A percentile compares a stretch with the other conserved stretches of the same genome.
Evolutionary conservation across 2,797 vertebrate genomes (phyloP).

Genomic region (Peromyscus attwateri): DNA sequence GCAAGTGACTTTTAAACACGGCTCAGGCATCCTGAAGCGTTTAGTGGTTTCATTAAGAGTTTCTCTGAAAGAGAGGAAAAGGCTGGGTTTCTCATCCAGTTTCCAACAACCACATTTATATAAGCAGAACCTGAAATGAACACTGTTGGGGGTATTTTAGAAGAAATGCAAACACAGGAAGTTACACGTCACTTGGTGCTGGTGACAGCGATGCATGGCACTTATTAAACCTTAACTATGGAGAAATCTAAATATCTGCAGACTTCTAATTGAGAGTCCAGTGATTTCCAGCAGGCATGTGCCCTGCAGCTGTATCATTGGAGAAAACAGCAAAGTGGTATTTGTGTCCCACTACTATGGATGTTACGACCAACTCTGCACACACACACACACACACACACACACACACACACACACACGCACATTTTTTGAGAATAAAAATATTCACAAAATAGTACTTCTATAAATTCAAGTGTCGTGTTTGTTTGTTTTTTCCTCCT

Average conservation of each 20-base stretch:
- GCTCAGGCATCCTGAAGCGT: neutral
- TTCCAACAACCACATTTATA: neutral
- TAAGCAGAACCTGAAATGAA: neutral
- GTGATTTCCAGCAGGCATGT: slow-evolving; percentile 67
- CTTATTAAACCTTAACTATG: slow-evolving; percentile 30
- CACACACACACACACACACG: neutral
- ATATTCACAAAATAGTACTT: slow-evolving; percentile 24
- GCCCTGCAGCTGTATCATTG: neutral
- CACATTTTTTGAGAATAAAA: neutral
- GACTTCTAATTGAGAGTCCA: slow-evolving; percentile 70
- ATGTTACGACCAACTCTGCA: neutral
- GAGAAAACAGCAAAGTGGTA: slow-evolving; percentile 22
- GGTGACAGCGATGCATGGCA: neutral
- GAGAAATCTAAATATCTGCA: slow-evolving; percentile 65
- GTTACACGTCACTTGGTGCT: neutral
- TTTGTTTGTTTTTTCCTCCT: neutral
- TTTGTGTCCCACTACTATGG: neutral
- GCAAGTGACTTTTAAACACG: slow-evolving; percentile 42
- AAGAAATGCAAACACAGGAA: neutral
- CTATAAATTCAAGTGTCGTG: neutral
- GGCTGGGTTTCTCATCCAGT: neutral
- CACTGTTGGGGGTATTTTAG: neutral
- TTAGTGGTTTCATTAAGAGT: slow-evolving; percentile 3
- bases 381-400: neutral
- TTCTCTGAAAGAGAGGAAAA: slow-evolving; percentile 9